phyloP scores from a whole-genome alignment of 2,113 vertebrate genomes.

The Xyliphius kryptos region DNA sequence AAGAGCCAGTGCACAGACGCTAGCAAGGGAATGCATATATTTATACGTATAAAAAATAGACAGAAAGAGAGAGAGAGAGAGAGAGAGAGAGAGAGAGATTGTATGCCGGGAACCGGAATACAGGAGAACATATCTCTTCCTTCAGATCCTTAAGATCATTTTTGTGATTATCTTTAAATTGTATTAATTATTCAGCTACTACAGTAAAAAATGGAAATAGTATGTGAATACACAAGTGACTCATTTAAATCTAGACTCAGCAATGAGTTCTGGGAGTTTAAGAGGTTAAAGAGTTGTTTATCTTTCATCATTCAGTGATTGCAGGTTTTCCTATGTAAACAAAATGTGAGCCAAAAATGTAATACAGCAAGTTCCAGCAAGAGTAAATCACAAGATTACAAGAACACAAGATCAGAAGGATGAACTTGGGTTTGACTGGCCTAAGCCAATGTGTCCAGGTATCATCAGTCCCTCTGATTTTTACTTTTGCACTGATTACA shows the following conservation, averaged over 20 bases:
- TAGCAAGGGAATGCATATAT: slow-evolving; percentile 21
- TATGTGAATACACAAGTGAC: too few relatives aligned
- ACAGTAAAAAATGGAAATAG: too few relatives aligned
- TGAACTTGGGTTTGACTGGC: slow-evolving; percentile 4
- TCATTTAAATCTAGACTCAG: too few relatives aligned
- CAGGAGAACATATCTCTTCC: too few relatives aligned
- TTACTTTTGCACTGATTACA: slow-evolving; percentile 1
- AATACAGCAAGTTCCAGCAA: slow-evolving; percentile 15
- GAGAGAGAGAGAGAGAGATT: background rate
- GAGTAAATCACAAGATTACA: slow-evolving; percentile 11
- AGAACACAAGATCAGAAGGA: slow-evolving; percentile 19
- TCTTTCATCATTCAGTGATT: slow-evolving; percentile 24
- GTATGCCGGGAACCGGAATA: too few relatives aligned
- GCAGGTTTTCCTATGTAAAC: slow-evolving; percentile 27
- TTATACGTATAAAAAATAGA: slow-evolving; percentile 28
- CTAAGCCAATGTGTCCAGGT: slow-evolving; percentile 25
- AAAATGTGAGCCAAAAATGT: slow-evolving; percentile 14
- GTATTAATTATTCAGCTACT: too few relatives aligned
- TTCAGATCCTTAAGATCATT: too few relatives aligned
- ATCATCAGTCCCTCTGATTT: slow-evolving; percentile 15
- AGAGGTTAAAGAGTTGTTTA: slow-evolving; percentile 18
- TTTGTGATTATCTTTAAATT: too few relatives aligned
- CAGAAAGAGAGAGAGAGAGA: slow-evolving; percentile 28
- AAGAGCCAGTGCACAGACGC: slow-evolving; percentile 62
- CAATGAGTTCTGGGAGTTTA: too few relatives aligned